Base-by-base conservation (phyloP, 92 coral and sea anemone species). In the Actinernus sp. region DNA sequence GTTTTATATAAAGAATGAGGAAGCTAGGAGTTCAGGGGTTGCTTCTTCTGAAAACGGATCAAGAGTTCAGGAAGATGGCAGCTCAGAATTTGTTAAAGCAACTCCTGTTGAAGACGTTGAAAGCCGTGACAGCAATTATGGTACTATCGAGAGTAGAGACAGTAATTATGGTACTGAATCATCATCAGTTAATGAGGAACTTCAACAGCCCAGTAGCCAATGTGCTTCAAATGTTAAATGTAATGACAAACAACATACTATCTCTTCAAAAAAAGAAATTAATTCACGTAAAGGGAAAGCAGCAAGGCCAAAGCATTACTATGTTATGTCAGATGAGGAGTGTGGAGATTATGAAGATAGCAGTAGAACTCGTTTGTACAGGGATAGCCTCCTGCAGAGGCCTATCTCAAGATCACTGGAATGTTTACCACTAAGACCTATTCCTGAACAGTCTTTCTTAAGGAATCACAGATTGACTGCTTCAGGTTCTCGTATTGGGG, bases 161-260 rank as follows among this genome's bases (percentile, higher is more conserved):
- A 95, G 99, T 34, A 91, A 87, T 73, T 95, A 91, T 21, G 91
- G 97, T 24, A 95, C 99, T 3, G 97, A 91, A 67, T 68, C 84
- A 0, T 95, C 96, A 6, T 89, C 91, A 36, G 66, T 73, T 16
- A 67, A 58, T 16, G 96, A 89, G 47, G 91, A 89, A 25, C 65
- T 67, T 37, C 74, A 70, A 40, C 26, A 66, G 45, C 63, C 64
- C 29, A 51, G 60, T 2, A 76, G 80, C 36, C 73, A 76, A 41
- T 63, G 73, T 7, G 44, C 55, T 29, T 63, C 68, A 25, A 27
- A 40, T 38, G 56, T 12, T 23, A 45, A 45, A 45, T 45, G 52
- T 17, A 37, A n/a, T 55, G 64, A 38, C 21, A 70, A 57, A 46
- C 26, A 28, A 55, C 23, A 28, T 28, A 31, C 6, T 31, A 20